Conservation (phyloP, 2,113 vertebrate genomes). For the Oostethus manadensis region DNA sequence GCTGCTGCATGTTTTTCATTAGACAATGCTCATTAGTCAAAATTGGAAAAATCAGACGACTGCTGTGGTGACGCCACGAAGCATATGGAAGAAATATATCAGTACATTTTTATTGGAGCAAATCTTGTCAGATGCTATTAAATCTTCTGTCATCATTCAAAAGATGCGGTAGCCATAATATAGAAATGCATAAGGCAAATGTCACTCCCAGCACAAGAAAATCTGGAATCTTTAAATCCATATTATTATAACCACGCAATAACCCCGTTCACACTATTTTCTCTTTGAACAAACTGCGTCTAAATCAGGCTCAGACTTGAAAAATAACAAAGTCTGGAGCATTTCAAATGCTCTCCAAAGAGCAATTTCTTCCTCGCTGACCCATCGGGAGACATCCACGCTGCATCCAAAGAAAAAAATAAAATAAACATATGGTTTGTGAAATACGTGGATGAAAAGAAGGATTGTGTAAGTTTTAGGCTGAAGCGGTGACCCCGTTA, state of each 20-base stretch:
- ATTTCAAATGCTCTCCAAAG: constrained; percentile 58
- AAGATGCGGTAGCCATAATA: neutral
- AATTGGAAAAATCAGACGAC: neutral
- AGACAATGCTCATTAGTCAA: neutral
- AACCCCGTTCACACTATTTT: constrained; percentile 32
- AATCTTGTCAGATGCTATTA: constrained; percentile 14
- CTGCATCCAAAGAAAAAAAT: constrained; percentile 54
- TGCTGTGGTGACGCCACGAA: neutral
- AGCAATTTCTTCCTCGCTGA: constrained; percentile 46
- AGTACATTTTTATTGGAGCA: constrained; percentile 1
- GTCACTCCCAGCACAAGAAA: constrained; percentile 40
- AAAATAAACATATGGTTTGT: constrained; percentile 54
- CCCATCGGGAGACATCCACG: constrained; percentile 41
- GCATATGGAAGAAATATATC: constrained; percentile 4
- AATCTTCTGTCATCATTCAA: constrained; percentile 23
- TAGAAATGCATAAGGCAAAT: constrained; percentile 23
- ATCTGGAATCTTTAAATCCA: constrained; percentile 43
- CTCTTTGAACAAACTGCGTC: constrained; percentile 49
- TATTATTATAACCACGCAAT: constrained; percentile 44
- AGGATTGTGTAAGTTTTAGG: constrained; percentile 53
- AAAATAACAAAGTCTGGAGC: constrained; percentile 64
- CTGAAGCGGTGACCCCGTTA: constrained; percentile 55
- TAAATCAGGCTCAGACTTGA: constrained; percentile 61
- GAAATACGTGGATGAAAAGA: constrained; percentile 48
- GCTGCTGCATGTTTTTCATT: neutral